These are phyloP conservation scores for Odontocerum albicorne DNA, from an alignment of 2,888 invertebrate genomes.

Conservation along the genomic window DNA sequence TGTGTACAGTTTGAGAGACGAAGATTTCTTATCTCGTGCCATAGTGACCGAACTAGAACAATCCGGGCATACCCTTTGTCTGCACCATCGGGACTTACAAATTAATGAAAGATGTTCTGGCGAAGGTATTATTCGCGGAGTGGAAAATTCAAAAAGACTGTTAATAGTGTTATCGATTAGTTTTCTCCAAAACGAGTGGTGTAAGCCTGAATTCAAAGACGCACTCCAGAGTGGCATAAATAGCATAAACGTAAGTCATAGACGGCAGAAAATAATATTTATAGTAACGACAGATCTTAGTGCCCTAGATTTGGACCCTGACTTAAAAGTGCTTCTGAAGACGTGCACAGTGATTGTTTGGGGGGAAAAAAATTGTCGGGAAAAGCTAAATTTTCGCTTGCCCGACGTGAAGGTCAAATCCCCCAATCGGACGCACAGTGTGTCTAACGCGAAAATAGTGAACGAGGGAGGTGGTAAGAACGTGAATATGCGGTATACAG, in stretches of 20 bases:
- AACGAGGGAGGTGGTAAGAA: constrained; percentile 55
- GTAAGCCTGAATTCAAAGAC: constrained; percentile 76
- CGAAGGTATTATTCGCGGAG: constrained; percentile 57
- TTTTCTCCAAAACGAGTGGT: constrained; percentile 84
- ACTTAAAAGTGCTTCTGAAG: constrained; percentile 71
- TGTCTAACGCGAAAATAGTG: constrained; percentile 51
- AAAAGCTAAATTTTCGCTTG: constrained; percentile 81
- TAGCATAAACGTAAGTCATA: constrained; percentile 65
- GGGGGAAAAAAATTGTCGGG: constrained; percentile 87
- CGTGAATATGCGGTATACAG: constrained; percentile 57
- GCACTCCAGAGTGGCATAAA: constrained; percentile 74
- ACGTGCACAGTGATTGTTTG: constrained; percentile 75
- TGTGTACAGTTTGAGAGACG: constrained; percentile 82
- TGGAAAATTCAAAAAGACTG: constrained; percentile 69
- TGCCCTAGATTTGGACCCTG: constrained; percentile 71
- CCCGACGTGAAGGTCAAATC: constrained; percentile 70
- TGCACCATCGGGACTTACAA: constrained; percentile 67
- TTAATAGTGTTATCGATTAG: constrained; percentile 79
- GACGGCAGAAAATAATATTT: constrained; percentile 61
- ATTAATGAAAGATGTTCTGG: constrained; percentile 59
- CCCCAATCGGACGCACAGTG: constrained; percentile 59
- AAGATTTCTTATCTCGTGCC: constrained; percentile 67
- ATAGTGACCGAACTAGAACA: constrained; percentile 76
- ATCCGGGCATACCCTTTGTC: constrained; percentile 61
- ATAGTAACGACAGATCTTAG: constrained; percentile 58